Evolutionary conservation across 2,113 vertebrate species (phyloP).

Genomic region (Sebastes schlegelii): DNA sequence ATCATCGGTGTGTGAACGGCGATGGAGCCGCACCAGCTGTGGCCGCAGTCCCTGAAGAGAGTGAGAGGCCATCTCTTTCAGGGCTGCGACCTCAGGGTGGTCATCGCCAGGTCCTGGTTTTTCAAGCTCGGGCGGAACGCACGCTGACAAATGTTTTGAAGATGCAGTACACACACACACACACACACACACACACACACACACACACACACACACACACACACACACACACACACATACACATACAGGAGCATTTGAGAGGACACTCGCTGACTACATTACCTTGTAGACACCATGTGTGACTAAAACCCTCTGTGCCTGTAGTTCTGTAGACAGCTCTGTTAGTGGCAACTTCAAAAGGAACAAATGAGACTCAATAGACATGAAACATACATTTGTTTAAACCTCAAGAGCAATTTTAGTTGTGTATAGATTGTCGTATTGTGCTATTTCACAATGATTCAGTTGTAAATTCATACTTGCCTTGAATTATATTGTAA

Average conservation of each 20-base stretch:
- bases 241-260: not conserved
- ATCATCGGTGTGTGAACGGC: conserved; percentile 69
- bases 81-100: conserved; percentile 41
- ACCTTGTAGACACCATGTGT: not conserved
- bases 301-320: not conserved
- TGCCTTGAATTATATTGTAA: not conserved
- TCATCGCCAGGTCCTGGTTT: conserved; percentile 20
- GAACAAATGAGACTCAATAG: not conserved
- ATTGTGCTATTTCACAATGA: not conserved
- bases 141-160: conserved; percentile 32
- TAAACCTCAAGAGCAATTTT: not conserved
- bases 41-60: conserved; percentile 50
- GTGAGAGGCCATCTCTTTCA: conserved; percentile 24
- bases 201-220: not conserved
- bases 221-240: not conserved
- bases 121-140: conserved; percentile 17
- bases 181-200: not conserved
- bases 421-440: not conserved
- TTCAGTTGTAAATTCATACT: not conserved
- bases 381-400: not conserved
- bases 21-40: conserved; percentile 57
- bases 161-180: not conserved
- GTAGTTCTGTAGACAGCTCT: not conserved
- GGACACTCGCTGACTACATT: not conserved
- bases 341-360: not conserved